A percentile compares a stretch with the other conserved stretches of the same genome.
phyloP scores from a whole-genome alignment of 2,888 invertebrate species.

The Agrypnus murinus region DNA sequence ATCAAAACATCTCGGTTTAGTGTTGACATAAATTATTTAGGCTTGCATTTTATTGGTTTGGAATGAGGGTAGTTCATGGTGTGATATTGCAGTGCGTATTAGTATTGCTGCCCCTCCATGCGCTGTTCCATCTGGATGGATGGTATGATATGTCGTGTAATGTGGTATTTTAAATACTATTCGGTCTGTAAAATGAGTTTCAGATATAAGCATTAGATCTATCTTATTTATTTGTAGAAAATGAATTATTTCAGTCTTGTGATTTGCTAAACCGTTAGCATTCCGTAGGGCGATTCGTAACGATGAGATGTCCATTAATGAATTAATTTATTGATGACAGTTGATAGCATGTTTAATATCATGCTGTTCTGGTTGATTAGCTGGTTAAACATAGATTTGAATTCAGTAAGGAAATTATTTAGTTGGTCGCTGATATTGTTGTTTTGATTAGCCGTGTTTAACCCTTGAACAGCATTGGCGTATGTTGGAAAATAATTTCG shows the following conservation, averaged over 20 bases:
- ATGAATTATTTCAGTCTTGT: neutral
- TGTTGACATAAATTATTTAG: neutral
- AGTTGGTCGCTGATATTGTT: neutral
- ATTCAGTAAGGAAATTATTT: neutral
- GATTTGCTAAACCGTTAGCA: neutral
- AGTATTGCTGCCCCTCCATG: neutral
- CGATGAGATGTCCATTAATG: conserved; percentile 8
- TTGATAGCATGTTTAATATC: neutral
- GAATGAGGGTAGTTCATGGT: neutral
- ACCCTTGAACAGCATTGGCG: neutral
- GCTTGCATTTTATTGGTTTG: neutral
- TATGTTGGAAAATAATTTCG: neutral
- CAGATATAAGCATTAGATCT: neutral
- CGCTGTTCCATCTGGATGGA: neutral
- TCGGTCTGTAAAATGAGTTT: neutral
- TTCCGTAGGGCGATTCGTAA: neutral
- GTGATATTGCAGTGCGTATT: neutral
- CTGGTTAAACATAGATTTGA: neutral
- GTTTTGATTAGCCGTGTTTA: neutral
- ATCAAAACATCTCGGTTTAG: neutral
- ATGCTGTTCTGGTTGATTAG: conserved; percentile 10
- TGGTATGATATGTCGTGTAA: neutral
- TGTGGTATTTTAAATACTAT: neutral
- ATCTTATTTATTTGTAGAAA: neutral
- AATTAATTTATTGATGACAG: neutral